A percentile compares a stretch with the other conserved stretches of the same genome.
These are phyloP conservation scores for Leiothrix lutea DNA, from an alignment of 2,113 vertebrate species.

Conservation along the genomic window DNA sequence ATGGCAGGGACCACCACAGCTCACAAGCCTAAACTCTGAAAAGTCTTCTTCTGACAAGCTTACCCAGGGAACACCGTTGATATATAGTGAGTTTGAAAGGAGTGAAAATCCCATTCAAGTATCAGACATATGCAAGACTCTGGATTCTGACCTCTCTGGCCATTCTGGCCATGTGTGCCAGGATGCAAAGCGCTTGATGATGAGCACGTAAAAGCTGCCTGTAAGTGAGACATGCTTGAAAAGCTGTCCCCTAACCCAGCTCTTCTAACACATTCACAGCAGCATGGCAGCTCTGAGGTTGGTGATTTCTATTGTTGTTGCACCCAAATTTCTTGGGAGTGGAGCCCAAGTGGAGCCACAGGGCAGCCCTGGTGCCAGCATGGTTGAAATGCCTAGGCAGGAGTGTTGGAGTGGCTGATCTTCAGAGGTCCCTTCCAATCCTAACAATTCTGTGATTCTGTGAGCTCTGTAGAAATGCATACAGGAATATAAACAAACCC, in stretches of 20 bases:
- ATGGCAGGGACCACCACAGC: not conserved
- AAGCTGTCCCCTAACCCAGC: not conserved
- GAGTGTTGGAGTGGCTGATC: not conserved
- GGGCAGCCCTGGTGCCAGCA: not conserved
- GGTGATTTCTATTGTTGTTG: rapidly evolving
- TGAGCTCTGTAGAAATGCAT: not conserved
- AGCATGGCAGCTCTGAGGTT: not conserved
- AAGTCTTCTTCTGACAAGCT: not conserved
- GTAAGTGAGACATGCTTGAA: not conserved
- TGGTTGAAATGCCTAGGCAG: not conserved
- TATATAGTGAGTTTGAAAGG: not conserved
- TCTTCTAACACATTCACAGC: rapidly evolving
- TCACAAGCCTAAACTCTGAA: not conserved
- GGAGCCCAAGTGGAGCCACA: not conserved
- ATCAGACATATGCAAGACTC: not conserved
- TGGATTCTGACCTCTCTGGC: not conserved
- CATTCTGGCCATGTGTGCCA: not conserved
- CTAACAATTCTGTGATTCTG: not conserved
- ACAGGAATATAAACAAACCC: not conserved
- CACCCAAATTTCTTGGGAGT: rapidly evolving
- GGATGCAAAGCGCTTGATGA: not conserved
- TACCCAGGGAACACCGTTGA: not conserved
- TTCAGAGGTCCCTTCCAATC: not conserved
- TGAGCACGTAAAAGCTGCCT: not conserved
- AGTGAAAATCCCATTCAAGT: not conserved